Evolutionary conservation across 2,797 vertebrate species (phyloP), one percentile per base, ranked within the genome.

Genomic region (Pangasius larnaudii): DNA sequence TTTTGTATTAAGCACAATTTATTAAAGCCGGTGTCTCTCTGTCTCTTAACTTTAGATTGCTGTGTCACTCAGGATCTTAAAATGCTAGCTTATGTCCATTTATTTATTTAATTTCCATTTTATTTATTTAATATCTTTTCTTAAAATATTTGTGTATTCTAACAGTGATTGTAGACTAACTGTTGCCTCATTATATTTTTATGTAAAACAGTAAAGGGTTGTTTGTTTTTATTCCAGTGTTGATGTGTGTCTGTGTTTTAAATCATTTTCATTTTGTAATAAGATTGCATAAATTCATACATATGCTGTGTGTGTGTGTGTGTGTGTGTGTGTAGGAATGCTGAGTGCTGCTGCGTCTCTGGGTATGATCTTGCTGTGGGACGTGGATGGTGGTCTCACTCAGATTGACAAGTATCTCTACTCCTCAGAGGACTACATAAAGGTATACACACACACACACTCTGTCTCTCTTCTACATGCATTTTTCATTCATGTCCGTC

Each of bases 391-490:
- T 0, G 98, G 98, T 51, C 96, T 99, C 86, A 99, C 99, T 0
- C 98, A 99, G 95, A 99, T 99, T 0, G 99, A 99, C 94, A 99
- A 99, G 93, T 99, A 99, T 90, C 96, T 99, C 8, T 99, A 99
- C 91, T 99, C 99, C 0, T 99, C 99, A 0, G 98, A 99, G 91
- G 99, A 99, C 93, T 99, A 99, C 91, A 99, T 99, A 90, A 99
- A 99, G 98, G 98, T 99, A 10, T 9, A 49, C 46, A 30, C 27
- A 30, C 33, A 36, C 7, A 4, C 39, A 36, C 7, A 4, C 39
- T 0, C 39, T 39, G 39, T 42, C 6, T 10, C 8, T 16, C 63
- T 1, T n/a, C 27, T 39, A 16, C 2, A 3, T 79, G 2, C 10
- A 2, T 85, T 1, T 84, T 42, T 59, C 10, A 39, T 18, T 19